Evolutionary conservation across 2,113 vertebrate genomes (phyloP).

Genomic region (Vulpes lagopus): DNA sequence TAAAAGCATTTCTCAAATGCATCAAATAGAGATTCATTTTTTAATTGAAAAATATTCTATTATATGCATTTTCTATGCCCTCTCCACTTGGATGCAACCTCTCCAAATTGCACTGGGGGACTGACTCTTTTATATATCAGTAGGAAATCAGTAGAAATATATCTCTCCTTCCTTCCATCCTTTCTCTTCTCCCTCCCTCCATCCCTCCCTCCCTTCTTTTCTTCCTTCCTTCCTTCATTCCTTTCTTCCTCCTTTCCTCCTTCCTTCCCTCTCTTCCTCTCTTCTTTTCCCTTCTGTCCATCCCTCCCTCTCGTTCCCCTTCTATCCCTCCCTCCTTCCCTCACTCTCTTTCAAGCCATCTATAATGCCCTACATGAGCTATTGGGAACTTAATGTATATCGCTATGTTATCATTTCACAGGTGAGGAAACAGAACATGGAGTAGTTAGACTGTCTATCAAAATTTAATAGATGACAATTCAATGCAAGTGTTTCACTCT

Average conservation of each 20-base stretch:
- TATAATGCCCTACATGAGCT: neutral
- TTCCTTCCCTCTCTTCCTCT: neutral
- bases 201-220: accelerated
- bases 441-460: neutral
- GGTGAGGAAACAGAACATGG: neutral
- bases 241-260: neutral
- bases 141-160: neutral
- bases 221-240: neutral
- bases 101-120: neutral
- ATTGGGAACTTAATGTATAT: neutral
- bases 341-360: neutral
- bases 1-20: neutral
- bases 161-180: neutral
- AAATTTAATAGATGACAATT: neutral
- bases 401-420: neutral
- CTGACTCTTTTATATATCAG: neutral
- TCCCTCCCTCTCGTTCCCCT: accelerated
- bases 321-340: no score
- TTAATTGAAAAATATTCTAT: neutral
- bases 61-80: neutral
- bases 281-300: no score
- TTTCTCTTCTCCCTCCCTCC: accelerated
- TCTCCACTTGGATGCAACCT: neutral
- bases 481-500: neutral
- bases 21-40: neutral